These are phyloP conservation scores for Cephus pulcher DNA, from an alignment of 2,888 invertebrate species.

Conservation along the genomic window DNA sequence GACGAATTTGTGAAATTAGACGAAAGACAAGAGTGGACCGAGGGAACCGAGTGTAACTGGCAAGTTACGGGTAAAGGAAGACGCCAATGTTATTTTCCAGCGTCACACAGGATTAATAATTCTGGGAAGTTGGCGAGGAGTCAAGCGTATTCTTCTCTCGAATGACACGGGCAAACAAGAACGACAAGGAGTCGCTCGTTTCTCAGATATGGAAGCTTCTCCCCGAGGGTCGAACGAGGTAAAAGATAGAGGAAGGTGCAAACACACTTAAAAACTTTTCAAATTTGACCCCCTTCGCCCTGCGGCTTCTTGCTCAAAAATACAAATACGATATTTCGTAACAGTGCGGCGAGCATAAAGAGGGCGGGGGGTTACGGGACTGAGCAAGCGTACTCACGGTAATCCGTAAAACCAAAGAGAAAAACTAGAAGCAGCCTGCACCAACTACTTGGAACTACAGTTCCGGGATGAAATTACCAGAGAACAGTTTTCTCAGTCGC, in stretches of 20 bases:
- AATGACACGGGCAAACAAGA: conserved; percentile 50
- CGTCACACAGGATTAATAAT: conserved; percentile 64
- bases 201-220: conserved; percentile 10
- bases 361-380: neutral
- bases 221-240: neutral
- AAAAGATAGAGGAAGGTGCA: conserved; percentile 23
- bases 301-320: conserved; percentile 27
- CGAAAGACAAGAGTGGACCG: too few species aligned
- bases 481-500: too few species aligned
- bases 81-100: conserved; percentile 55
- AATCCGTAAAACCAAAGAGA: too few species aligned
- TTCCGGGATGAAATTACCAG: too few species aligned
- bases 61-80: conserved; percentile 4
- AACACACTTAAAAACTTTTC: conserved; percentile 62
- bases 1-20: too few species aligned
- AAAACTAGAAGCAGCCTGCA: too few species aligned
- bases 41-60: too few species aligned
- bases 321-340: conserved; percentile 30
- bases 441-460: too few species aligned
- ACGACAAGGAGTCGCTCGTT: conserved; percentile 29
- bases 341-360: conserved; percentile 5
- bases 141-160: neutral
- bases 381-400: too few species aligned
- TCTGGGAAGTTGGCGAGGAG: conserved; percentile 43
- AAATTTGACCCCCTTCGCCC: conserved; percentile 62